Percentiles rank a stretch among this genome's conserved stretches.
Conservation (phyloP, 2,797 vertebrate genomes). For the Ceryle rudis region DNA sequence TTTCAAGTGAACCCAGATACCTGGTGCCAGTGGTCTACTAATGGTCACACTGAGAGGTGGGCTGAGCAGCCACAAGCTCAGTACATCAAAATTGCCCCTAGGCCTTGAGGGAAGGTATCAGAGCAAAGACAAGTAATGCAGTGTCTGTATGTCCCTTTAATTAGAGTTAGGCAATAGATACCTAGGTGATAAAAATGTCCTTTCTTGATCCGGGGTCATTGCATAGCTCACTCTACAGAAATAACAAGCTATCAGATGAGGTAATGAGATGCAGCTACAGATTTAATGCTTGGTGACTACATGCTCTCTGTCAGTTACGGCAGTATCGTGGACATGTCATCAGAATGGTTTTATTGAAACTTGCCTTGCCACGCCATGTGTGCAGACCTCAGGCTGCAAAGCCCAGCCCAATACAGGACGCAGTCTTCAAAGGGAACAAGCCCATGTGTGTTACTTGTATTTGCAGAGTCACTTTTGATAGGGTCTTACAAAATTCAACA, state of each 20-base stretch:
- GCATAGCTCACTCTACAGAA: neutral
- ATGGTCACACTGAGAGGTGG: neutral
- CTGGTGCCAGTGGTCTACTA: neutral
- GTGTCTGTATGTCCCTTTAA: neutral
- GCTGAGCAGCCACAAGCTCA: neutral
- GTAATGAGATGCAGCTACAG: neutral
- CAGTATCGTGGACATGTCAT: neutral
- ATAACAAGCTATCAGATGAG: neutral
- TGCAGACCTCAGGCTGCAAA: neutral
- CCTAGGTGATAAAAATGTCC: neutral
- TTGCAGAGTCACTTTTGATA: neutral
- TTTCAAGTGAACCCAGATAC: neutral
- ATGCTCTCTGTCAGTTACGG: neutral
- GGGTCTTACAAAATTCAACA: neutral
- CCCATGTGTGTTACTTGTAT: neutral
- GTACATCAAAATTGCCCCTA: fast-evolving
- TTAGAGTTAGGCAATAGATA: neutral
- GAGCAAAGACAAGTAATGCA: neutral
- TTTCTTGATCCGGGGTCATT: neutral
- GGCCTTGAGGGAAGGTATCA: neutral
- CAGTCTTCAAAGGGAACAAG: neutral
- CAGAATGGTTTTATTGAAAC: neutral
- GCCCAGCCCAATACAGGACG: neutral
- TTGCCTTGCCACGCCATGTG: fast-evolving
- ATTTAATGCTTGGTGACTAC: neutral